phyloP scores from a whole-genome alignment of 1,140 invertebrate species.

The Aphelinus certus region DNA sequence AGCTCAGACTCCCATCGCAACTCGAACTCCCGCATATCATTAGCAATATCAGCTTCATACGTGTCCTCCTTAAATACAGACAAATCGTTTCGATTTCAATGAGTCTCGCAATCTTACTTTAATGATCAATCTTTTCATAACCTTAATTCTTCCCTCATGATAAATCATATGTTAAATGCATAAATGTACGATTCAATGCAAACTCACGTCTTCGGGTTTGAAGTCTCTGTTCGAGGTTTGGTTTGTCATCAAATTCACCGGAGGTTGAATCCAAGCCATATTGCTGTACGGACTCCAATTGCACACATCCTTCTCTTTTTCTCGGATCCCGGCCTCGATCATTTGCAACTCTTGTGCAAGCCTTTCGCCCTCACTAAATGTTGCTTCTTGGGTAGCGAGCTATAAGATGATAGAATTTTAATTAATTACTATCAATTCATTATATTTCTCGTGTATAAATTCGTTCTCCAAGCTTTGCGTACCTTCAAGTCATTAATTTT shows the following conservation, averaged over 20 bases:
- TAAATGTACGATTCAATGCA: too few species aligned
- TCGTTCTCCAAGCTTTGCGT: constrained; percentile 24
- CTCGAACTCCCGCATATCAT: constrained; percentile 75
- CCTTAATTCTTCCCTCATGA: too few species aligned
- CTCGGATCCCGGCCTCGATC: constrained; percentile 74
- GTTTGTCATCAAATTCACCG: constrained; percentile 53
- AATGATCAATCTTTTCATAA: too few species aligned
- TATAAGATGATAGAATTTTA: constrained; percentile 33
- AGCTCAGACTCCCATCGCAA: constrained; percentile 73
- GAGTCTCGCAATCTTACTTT: too few species aligned
- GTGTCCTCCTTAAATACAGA: constrained; percentile 67
- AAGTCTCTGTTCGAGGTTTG: constrained; percentile 57
- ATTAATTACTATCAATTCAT: not conserved
- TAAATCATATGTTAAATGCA: too few species aligned
- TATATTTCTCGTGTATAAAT: not conserved
- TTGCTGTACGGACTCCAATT: constrained; percentile 63
- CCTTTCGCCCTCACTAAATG: constrained; percentile 68
- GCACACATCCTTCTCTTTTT: constrained; percentile 73
- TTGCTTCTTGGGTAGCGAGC: constrained; percentile 65
- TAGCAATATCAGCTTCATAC: constrained; percentile 74
- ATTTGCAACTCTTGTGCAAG: constrained; percentile 73
- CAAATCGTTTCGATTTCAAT: not conserved
- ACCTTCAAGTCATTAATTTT: constrained; percentile 75
- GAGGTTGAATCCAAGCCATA: constrained; percentile 57
- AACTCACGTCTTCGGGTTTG: constrained; percentile 57